Evolutionary conservation across 2,888 invertebrate genomes (phyloP).

Genomic region (Noctua janthina): DNA sequence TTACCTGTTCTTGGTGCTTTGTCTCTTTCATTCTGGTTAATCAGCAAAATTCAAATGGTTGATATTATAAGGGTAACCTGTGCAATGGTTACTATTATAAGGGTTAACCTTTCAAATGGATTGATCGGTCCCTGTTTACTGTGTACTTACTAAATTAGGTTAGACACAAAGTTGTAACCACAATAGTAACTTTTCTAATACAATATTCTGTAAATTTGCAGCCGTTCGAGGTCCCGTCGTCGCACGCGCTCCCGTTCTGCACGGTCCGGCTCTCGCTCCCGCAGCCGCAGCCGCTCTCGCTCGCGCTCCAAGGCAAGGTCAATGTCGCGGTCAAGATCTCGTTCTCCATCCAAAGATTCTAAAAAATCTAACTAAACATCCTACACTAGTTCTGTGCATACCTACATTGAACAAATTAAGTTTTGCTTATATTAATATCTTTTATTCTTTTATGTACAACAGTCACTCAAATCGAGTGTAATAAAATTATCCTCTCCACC

Average conservation of each 20-base stretch:
- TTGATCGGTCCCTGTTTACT: neutral
- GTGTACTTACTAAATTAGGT: constrained; percentile 48
- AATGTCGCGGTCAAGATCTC: constrained; percentile 87
- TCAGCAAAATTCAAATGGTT: neutral
- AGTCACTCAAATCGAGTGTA: constrained; percentile 59
- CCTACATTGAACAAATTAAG: constrained; percentile 64
- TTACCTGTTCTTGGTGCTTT: neutral
- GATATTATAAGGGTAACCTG: neutral
- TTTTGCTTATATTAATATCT: constrained; percentile 53
- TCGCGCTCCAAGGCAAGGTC: constrained; percentile 89
- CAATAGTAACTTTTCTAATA: constrained; percentile 26
- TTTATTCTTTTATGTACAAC: constrained; percentile 52
- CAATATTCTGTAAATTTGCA: constrained; percentile 72
- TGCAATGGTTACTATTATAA: neutral
- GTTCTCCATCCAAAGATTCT: constrained; percentile 88
- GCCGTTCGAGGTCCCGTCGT: constrained; percentile 91
- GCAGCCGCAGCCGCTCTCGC: constrained; percentile 87
- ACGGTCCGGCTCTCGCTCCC: constrained; percentile 87
- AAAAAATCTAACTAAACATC: constrained; percentile 85
- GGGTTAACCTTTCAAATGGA: neutral
- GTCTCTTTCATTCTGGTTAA: neutral
- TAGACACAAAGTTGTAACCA: constrained; percentile 37
- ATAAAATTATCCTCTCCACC: constrained; percentile 61
- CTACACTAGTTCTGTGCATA: constrained; percentile 54
- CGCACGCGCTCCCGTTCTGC: constrained; percentile 91